Evolutionary conservation across 2,113 vertebrate species (phyloP), one percentile per base, ranked within the genome.

Genomic region (Leucoraja erinaceus): DNA sequence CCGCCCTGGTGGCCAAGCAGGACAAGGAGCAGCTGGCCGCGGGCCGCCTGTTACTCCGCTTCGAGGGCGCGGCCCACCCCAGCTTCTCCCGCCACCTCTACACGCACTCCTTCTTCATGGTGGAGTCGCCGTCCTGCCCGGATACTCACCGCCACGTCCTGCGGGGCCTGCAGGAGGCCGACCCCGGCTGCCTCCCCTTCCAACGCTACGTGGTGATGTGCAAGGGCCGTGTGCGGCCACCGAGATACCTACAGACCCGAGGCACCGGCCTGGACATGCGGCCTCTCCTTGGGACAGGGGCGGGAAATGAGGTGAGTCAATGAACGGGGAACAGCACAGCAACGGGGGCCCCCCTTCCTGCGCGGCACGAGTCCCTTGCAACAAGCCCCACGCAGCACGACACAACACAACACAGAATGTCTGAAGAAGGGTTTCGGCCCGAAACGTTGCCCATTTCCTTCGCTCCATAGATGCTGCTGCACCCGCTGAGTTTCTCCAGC

Each of bases 81-180:
- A 25, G 56, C 1, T 25, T 93, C 22, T 47, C 78, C 20, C 31
- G 83, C 1, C 25, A 31, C 18, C 11, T 70, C 33, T 81, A 76
- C 54, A 4, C 11, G 11, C 54, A 93, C 47, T 22, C 6, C 25
- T 93, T 93, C 93, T 9, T 12, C 11, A 93, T 93, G 93, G 28
- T 93, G 74, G 93, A 93, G 78, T 79, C 93, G 18, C 75, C 78
- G 54, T 78, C 78, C 0, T 93, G n/a, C 78, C 88, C 88, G 6
- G 93, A 88, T 9, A 22, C 77, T 12, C 88, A 93, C 20, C 93
- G 78, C 5, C 78, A 93, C 33, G 93, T 93, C 12, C 93, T 93
- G 2, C 54, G 7, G 61, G 78, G 78, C 5, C 61, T 93, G 5
- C 93, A 93, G 9, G 93, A 63, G 4, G 66, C 70, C 0, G 25